Base-by-base conservation (phyloP, 2,888 invertebrate genomes). In the Melanchra persicariae region DNA sequence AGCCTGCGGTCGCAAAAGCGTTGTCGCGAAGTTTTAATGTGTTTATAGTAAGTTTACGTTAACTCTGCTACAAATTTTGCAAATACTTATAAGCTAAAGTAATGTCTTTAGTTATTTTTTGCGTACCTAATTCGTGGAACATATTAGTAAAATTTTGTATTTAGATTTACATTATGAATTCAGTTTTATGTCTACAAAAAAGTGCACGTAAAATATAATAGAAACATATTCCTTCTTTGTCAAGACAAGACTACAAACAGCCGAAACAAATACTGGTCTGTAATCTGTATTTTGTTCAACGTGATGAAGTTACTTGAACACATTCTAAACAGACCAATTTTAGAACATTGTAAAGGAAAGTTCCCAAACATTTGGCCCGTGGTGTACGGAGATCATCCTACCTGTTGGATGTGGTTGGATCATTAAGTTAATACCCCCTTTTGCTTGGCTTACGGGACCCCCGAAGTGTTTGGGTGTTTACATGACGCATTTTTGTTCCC, bases 321-420 rank as follows among this genome's bases (percentile, higher is more conserved):
- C 45, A 54, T 49, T 60, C 17, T 37, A 12, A 30, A 43, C 10
- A 51, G 1, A 66, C 30, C 19, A 0, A 51, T 55, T 45, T 17
- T 40, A 47, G n/a, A 61, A 77, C 60, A 54, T 64, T 61, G 8
- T 77, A 34, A 59, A 61, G 58, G 64, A 62, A 72, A 74, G 51
- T 79, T 80, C 34, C 24, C 61, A 69, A 86, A 57, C 57, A 77
- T 77, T 81, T 55, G 58, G 64, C 40, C 49, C 47, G 70, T 69
- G 67, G 68, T 70, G 19, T 67, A 54, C 60, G 49, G 51, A 77
- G 83, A 84, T 81, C 71, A 83, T 71, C 75, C 85, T 88, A 89
- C 89, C 89, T 89, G 89, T 89, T 89, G 89, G 87, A 78, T 85
- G 84, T 81, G 77, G 74, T 71, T 62, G 80, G 79, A 84, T 84